Evolutionary conservation across 2,797 vertebrate genomes (phyloP), one percentile per base, ranked within the genome.

Genomic region (Zalophus californianus): DNA sequence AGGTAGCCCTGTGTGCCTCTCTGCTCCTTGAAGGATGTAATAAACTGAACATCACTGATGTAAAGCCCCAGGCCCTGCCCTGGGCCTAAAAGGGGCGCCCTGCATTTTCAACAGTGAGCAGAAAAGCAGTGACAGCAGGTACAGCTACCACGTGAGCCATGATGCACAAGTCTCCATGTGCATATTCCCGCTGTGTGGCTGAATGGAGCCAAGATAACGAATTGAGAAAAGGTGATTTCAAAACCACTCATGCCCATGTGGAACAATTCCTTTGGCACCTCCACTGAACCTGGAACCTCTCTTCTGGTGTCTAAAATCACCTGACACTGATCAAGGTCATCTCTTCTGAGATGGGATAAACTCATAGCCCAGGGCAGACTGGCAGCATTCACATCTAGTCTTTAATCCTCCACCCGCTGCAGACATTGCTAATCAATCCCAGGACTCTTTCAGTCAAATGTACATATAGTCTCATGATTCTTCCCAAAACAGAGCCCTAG

Each of bases 401-500:
- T 64, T 64, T 15, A 18, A 27, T 58, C 54, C 14, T 66, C 50
- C 1, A 27, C 20, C 78, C 25, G 50, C 6, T n/a, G 77, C 77
- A 97, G 95, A 83, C 96, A 97, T 95, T 87, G 80, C 72, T 97
- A 97, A 90, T 91, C 96, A 90, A 96, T 91, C n/a, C 48, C 80
- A 78, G 64, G 8, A 91, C 35, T 70, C 44, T 70, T 84, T 35
- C 54, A 73, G 27, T 56, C 48, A 38, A 54, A 56, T 27, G 7
- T 48, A 70, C 35, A 86, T 1, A 85, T 0, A 68, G 32, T 25
- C 13, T 80, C 29, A 64, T 2, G 23, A 35, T 13, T 73, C 73
- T 86, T 89, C 83, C 52, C 8, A 2, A 80, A 84, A 35, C 25
- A 75, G 48, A 86, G 25, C 12, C 23, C 75, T 56, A 50, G 35